phyloP scores from a whole-genome alignment of 1,140 invertebrate genomes.

The Drosophila mojavensis region DNA sequence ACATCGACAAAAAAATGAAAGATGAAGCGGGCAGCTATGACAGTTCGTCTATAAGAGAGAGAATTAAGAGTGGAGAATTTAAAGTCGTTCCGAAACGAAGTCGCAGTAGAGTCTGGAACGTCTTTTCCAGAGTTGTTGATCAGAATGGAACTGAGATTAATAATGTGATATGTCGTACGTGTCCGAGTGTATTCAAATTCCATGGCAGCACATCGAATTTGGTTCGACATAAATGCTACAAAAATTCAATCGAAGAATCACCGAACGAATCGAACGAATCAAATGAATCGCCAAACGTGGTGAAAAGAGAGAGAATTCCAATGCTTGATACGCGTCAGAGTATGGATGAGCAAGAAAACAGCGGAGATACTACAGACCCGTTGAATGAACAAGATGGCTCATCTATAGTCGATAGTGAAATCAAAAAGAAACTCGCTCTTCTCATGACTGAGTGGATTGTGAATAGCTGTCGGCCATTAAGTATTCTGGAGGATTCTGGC shows the following conservation, averaged over 20 bases:
- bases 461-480: slow-evolving; percentile 26
- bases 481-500: slow-evolving; percentile 16
- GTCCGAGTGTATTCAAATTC: slow-evolving; percentile 25
- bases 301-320: not conserved
- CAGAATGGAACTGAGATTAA: slow-evolving; percentile 5
- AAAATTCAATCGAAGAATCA: not conserved
- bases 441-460: slow-evolving; percentile 26
- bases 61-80: slow-evolving; percentile 14
- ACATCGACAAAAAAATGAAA: not conserved
- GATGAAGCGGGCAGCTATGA: not conserved
- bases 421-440: slow-evolving; percentile 26
- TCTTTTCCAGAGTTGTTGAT: slow-evolving; percentile 29
- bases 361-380: not conserved
- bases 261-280: not conserved
- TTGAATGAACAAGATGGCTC: not conserved
- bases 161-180: slow-evolving; percentile 29
- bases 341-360: not conserved
- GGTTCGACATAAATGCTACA: slow-evolving; percentile 38
- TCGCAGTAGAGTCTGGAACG: slow-evolving; percentile 36
- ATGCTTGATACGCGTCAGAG: no score
- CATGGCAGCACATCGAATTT: slow-evolving; percentile 28
- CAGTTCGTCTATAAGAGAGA: slow-evolving; percentile 17
- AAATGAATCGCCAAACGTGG: not conserved
- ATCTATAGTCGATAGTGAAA: not conserved
- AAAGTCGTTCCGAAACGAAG: slow-evolving; percentile 23